phyloP scores from a whole-genome alignment of 2,113 vertebrate genomes.

The Anguilla japonica region DNA sequence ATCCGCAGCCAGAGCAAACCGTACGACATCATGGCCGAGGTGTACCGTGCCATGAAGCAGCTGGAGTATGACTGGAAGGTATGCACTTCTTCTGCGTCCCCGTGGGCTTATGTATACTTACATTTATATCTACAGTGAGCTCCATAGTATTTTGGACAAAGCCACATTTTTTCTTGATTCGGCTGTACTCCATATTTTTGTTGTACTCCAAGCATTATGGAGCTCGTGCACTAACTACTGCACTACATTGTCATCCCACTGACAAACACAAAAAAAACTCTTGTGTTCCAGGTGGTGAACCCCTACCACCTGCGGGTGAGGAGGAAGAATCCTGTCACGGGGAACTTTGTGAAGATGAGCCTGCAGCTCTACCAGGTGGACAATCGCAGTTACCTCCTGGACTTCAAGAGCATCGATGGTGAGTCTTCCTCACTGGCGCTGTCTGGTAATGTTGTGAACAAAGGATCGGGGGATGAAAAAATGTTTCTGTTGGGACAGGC shows the following conservation, averaged over 20 bases:
- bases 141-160: background rate
- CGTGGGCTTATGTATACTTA: background rate
- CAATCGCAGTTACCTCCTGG: slow-evolving; percentile 92
- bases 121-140: background rate
- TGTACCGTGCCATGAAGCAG: slow-evolving; percentile 95
- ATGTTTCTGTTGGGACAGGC: background rate
- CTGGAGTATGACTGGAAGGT: slow-evolving; percentile 98
- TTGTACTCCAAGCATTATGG: no score
- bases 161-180: no score
- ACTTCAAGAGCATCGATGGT: slow-evolving; percentile 99
- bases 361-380: slow-evolving; percentile 99
- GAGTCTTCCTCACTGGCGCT: slow-evolving; percentile 27
- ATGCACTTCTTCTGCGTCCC: background rate
- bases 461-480: background rate
- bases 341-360: slow-evolving; percentile 96
- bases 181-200: no score
- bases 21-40: slow-evolving; percentile 96
- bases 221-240: background rate
- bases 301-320: slow-evolving; percentile 92
- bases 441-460: background rate
- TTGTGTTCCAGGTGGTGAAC: slow-evolving; percentile 83
- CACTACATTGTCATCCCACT: background rate
- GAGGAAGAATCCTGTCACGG: slow-evolving; percentile 92
- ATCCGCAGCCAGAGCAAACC: slow-evolving; percentile 97
- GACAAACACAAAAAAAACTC: background rate